Conservation (phyloP, 2,113 vertebrate species). For the Gopherus evgoodei region DNA sequence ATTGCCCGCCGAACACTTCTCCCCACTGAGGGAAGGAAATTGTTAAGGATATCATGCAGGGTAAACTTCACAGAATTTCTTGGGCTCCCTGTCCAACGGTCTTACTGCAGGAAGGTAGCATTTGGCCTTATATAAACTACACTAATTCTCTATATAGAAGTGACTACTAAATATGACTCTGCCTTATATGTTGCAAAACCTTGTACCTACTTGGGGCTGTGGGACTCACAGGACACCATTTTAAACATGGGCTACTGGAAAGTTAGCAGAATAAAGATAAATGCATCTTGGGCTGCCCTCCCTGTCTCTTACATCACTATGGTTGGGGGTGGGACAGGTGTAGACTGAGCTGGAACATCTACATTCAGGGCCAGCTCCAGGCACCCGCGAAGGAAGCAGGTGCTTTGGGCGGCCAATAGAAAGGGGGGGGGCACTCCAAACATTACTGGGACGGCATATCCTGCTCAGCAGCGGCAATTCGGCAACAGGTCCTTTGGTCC, state of each 20-base stretch:
- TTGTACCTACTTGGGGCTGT: not conserved
- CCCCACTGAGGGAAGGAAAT: not conserved
- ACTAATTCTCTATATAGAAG: not conserved
- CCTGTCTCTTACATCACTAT: not conserved
- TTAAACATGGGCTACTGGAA: not conserved
- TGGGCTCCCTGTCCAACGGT: not conserved
- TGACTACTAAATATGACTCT: not conserved
- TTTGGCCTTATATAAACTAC: not conserved
- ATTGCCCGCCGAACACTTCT: not conserved
- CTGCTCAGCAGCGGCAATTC: no score
- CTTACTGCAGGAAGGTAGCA: not conserved
- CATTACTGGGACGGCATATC: no score
- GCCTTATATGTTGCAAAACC: not conserved
- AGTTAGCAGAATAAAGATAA: not conserved
- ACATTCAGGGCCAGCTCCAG: no score
- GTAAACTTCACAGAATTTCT: not conserved
- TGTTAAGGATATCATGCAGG: not conserved
- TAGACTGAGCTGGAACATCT: no score
- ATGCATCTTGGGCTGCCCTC: not conserved
- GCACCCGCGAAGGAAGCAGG: no score
- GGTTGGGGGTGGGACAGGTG: no score
- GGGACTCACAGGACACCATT: not conserved
- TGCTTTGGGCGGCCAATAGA: no score
- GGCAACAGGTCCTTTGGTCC: no score
- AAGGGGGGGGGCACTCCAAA: no score